These are phyloP conservation scores for Takifugu rubripes DNA, from an alignment of 2,797 vertebrate genomes.

Conservation along the genomic window DNA sequence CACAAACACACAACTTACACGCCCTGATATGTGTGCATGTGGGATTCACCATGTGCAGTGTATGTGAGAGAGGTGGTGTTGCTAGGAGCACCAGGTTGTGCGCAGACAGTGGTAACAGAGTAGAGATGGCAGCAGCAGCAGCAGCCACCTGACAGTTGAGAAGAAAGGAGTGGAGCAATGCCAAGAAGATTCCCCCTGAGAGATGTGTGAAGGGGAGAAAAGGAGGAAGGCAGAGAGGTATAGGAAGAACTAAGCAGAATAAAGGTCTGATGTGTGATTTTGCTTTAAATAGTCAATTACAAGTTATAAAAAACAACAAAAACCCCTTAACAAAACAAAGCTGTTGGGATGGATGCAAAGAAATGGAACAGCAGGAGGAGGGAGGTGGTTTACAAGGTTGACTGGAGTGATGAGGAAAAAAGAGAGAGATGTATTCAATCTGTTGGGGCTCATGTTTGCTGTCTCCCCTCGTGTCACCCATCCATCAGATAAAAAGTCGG, in stretches of 20 bases:
- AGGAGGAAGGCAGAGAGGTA: slow-evolving; percentile 49
- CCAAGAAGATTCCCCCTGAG: slow-evolving; percentile 77
- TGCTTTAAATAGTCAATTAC: slow-evolving; percentile 24
- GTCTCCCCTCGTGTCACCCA: slow-evolving; percentile 53
- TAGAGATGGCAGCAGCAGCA: slow-evolving; percentile 62
- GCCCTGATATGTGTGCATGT: slow-evolving; percentile 1
- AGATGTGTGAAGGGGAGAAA: slow-evolving; percentile 59
- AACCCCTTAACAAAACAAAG: background rate
- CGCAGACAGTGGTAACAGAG: slow-evolving; percentile 65
- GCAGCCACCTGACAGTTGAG: slow-evolving; percentile 70
- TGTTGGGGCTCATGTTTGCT: slow-evolving; percentile 56
- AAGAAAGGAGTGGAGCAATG: slow-evolving; percentile 79
- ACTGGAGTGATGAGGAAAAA: slow-evolving; percentile 59
- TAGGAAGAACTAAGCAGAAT: slow-evolving; percentile 37
- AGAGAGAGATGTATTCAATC: slow-evolving; percentile 57
- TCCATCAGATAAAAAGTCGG: slow-evolving; percentile 56
- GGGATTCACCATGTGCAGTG: slow-evolving; percentile 56
- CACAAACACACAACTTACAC: background rate
- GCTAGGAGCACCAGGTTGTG: slow-evolving; percentile 76
- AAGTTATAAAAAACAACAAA: slow-evolving; percentile 17
- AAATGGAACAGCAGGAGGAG: slow-evolving; percentile 60
- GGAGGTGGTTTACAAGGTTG: slow-evolving; percentile 55
- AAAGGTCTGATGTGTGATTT: slow-evolving; percentile 33
- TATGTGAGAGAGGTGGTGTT: slow-evolving; percentile 67
- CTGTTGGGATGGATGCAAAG: slow-evolving; percentile 33